A percentile compares a stretch with the other conserved stretches of the same genome.
Conservation (phyloP, 2,797 vertebrate species). For the Neosilurus hyrtlii region DNA sequence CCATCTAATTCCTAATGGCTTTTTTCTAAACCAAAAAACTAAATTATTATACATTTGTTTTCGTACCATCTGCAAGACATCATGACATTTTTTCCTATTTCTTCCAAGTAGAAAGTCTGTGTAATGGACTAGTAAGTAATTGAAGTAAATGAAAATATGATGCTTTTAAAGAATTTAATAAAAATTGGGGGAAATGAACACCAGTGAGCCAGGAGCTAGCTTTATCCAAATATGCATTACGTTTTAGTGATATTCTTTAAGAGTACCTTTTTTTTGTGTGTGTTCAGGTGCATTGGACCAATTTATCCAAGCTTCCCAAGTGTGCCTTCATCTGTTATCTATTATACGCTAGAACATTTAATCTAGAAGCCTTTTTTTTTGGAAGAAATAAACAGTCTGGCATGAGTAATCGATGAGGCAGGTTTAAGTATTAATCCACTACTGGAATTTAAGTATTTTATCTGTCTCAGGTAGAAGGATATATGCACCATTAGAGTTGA, state of each 20-base stretch:
- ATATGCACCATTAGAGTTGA: slow-evolving; percentile 18
- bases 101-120: slow-evolving; percentile 10
- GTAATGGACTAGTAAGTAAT: slow-evolving; percentile 12
- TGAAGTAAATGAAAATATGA: slow-evolving; percentile 22
- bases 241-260: slow-evolving; percentile 19
- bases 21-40: not conserved
- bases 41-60: not conserved
- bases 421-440: slow-evolving; percentile 7
- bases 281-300: not conserved
- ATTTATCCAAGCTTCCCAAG: slow-evolving; percentile 32
- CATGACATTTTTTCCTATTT: slow-evolving; percentile 20
- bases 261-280: not conserved
- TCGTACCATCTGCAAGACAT: slow-evolving; percentile 1
- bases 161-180: slow-evolving; percentile 47
- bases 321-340: slow-evolving; percentile 33
- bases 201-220: slow-evolving; percentile 13
- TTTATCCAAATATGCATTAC: slow-evolving; percentile 10
- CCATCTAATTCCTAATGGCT: slow-evolving; percentile 5
- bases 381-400: slow-evolving; percentile 29
- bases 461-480: slow-evolving; percentile 15
- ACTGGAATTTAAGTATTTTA: slow-evolving; percentile 24
- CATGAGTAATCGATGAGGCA: slow-evolving; percentile 11
- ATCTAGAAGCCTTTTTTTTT: slow-evolving; percentile 37
- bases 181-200: not conserved
- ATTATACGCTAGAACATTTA: slow-evolving; percentile 41